Evolutionary conservation across 2,113 vertebrate species (phyloP), one percentile per base, ranked within the genome.

Genomic region (Pimephales promelas): DNA sequence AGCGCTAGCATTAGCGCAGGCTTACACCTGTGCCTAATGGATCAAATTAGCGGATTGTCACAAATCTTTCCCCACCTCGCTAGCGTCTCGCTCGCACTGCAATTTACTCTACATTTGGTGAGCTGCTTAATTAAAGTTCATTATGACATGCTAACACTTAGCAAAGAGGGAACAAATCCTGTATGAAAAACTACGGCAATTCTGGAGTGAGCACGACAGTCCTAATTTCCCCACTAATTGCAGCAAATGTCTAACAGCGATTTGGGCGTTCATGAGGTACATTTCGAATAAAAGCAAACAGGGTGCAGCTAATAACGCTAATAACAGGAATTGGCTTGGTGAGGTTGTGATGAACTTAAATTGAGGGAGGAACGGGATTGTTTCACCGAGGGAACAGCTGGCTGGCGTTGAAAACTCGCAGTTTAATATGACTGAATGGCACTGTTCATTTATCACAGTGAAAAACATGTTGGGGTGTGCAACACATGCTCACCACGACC

Each of bases 81-180:
- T 34, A 79, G 64, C 45, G 3, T 1, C 79, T 87, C 78, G 10
- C 45, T 13, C 24, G 14, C 28, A 10, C 52, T 43, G 61, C 79
- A 28, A 62, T 56, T 54, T 84, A 49, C 34, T 40, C 54, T 82
- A 34, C 82, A 64, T 81, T 82, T 57, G 11, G 84, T 86, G 90
- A 92, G 89, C 91, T 87, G 87, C 78, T 89, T 93, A 88, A 93
- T 93, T 92, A 90, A 91, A 90, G 89, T 92, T 92, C 90, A 88
- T 91, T 92, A 89, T 47, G 86, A 85, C 82, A 43, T 86, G 86
- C 78, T 85, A 74, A 2, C 79, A 86, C 84, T 89, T 88, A 26
- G 47, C 57, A 5, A 11, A 36, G 84, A 83, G 88, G 85, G 87
- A 87, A 75, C 89, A 45, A 84, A 84, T 89, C 87, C 72, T 66